Conservation (phyloP, 2,888 invertebrate species). For the Macrostomum cliftonense region DNA sequence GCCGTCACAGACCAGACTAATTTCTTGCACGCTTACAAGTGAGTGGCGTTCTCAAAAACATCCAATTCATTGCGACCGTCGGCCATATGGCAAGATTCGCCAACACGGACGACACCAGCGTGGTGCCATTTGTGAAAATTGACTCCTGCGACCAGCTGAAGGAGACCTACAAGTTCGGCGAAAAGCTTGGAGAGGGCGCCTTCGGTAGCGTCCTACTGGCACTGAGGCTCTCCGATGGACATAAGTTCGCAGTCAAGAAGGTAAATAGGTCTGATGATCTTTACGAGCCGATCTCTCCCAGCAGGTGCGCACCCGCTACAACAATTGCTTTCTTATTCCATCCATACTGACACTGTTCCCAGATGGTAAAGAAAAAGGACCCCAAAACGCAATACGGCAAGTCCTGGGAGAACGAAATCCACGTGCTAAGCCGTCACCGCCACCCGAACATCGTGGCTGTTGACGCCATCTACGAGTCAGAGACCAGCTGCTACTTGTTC, state of each 20-base stretch:
- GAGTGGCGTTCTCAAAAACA: too few species aligned
- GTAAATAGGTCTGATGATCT: constrained; percentile 14
- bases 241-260: constrained; percentile 35
- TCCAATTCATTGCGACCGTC: too few species aligned
- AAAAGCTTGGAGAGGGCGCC: constrained; percentile 32
- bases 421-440: constrained; percentile 4
- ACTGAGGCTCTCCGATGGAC: constrained; percentile 18
- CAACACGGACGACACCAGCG: too few species aligned
- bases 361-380: constrained; percentile 1
- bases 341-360: not conserved
- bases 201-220: constrained; percentile 32
- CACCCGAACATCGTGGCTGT: constrained; percentile 6
- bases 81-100: too few species aligned
- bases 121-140: not conserved
- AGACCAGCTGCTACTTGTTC: constrained; percentile 36
- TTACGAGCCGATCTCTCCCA: not conserved
- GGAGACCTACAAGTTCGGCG: constrained; percentile 22
- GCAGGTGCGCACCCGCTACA: too few species aligned
- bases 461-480: constrained; percentile 7
- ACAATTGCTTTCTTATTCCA: too few species aligned
- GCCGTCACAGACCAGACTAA: too few species aligned
- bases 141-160: constrained; percentile 10
- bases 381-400: not conserved
- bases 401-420: constrained; percentile 9
- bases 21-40: too few species aligned